These are phyloP conservation scores for Drymodes brunneopygia DNA, from an alignment of 2,113 vertebrate species.

Conservation along the genomic window DNA sequence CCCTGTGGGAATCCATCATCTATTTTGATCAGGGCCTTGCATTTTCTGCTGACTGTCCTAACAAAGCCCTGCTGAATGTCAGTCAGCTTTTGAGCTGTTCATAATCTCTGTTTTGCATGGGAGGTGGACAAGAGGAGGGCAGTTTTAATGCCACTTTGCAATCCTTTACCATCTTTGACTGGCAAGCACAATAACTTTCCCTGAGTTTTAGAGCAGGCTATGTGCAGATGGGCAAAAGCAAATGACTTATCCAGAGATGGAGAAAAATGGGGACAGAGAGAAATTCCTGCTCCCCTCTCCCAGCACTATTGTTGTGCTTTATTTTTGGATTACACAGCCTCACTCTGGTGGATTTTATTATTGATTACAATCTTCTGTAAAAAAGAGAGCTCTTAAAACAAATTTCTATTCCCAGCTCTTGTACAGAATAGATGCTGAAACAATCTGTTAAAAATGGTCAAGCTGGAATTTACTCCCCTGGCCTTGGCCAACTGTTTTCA, in stretches of 20 bases:
- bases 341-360: neutral
- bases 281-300: neutral
- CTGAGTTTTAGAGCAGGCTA: neutral
- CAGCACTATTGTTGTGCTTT: neutral
- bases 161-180: neutral
- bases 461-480: neutral
- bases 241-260: neutral
- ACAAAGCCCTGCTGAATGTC: conserved; percentile 22
- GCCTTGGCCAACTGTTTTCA: neutral
- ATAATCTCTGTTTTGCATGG: neutral
- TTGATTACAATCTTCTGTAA: neutral
- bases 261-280: neutral
- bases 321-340: neutral
- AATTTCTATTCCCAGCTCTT: neutral
- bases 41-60: neutral
- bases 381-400: neutral
- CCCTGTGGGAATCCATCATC: conserved; percentile 33
- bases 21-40: conserved; percentile 27
- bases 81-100: conserved; percentile 2
- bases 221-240: neutral
- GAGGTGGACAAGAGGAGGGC: neutral
- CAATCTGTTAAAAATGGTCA: neutral
- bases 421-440: neutral
- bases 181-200: neutral
- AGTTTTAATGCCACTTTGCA: neutral